Conservation (phyloP, 2,113 vertebrate species). For the Helogale parvula region DNA sequence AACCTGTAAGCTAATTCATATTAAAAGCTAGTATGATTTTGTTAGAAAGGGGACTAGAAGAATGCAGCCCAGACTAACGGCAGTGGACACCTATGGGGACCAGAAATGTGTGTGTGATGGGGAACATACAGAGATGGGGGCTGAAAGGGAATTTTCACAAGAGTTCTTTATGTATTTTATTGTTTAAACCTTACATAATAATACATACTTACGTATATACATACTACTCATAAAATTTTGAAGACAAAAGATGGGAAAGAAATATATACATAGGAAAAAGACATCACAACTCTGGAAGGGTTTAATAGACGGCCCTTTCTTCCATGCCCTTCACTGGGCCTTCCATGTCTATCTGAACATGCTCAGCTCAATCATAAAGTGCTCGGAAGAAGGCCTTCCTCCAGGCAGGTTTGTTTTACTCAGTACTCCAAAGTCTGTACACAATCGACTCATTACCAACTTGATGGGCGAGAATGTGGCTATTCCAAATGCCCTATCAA, state of each 20-base stretch:
- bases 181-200: slow-evolving; percentile 31
- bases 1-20: neutral
- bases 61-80: neutral
- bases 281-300: neutral
- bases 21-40: slow-evolving; percentile 46
- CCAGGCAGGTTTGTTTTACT: neutral
- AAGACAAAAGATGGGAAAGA: slow-evolving; percentile 23
- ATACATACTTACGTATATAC: neutral
- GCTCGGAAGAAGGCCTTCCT: neutral
- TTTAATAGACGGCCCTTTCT: neutral
- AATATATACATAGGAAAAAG: neutral
- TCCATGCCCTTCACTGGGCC: neutral
- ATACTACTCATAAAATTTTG: slow-evolving; percentile 7
- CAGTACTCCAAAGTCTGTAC: neutral
- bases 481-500: slow-evolving; percentile 4
- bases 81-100: neutral
- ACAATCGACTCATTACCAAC: neutral
- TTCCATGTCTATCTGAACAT: neutral
- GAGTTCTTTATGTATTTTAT: neutral
- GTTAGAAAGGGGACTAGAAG: neutral
- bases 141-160: neutral
- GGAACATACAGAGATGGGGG: neutral
- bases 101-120: neutral
- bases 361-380: neutral
- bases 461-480: neutral